Base-by-base conservation (phyloP, 2,797 vertebrate species). In the Intellagama lesueurii region DNA sequence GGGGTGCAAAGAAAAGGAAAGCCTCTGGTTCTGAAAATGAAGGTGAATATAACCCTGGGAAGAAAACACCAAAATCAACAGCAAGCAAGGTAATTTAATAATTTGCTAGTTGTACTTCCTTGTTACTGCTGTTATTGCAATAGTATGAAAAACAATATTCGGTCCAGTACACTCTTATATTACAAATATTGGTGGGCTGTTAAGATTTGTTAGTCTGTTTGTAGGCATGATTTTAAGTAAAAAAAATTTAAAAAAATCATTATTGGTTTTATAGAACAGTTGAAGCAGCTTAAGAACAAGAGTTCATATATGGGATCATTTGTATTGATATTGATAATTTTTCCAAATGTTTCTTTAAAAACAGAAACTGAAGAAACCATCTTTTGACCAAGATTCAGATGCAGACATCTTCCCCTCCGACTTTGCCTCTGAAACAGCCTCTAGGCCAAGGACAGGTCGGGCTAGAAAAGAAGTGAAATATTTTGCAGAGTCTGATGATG, bases 381-480 rank as follows among this genome's bases (percentile, higher is more conserved):
- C 96, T 88, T 97, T 97, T 88, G 97, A 98, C 91, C 97, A 96
- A 90, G 96, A 97, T 28, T 99, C 98, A 0, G 98, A 99, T 2
- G 97, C 98, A 30, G 98, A 98, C 96, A 96, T 97, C 93, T 97
- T 98, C 93, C 96, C 98, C 64, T 93, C 97, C 89, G 96, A 97
- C 94, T 97, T 96, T 32, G 89, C 94, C 75, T 92, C 96, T 0
- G 97, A 98, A 78, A 87, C 97, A 0, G 91, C 92, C 28, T 97
- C 98, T 77, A 96, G 98, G 56, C 98, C 98, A 87, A 96, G 98
- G 83, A 97, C 98, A 0, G 98, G 98, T 66, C 97, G 99, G 73
- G 97, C 98, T 93, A 98, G 98, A 95, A 99, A 98, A 97, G 98
- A 99, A 94, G 98, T 99, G 8, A 99, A 98, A 96, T 99, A 99